These are phyloP conservation scores for Hemistola chrysoprasaria DNA, from an alignment of 2,888 invertebrate genomes.

Conservation along the genomic window DNA sequence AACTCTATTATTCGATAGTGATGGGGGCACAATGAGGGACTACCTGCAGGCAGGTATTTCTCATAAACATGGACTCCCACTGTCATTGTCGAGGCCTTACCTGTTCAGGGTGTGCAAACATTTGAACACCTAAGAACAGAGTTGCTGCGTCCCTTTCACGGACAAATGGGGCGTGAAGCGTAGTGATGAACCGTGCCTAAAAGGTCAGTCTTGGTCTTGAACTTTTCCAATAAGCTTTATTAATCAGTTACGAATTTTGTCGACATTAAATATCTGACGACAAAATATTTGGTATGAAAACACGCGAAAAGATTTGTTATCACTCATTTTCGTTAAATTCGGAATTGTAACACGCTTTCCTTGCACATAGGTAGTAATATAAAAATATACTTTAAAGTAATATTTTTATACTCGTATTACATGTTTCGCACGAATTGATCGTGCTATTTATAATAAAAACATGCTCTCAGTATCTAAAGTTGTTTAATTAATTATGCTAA, in stretches of 20 bases:
- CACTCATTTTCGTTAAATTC: too few relatives aligned
- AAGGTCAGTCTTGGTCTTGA: constrained; percentile 20
- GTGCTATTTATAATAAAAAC: constrained; percentile 24
- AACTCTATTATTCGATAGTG: constrained; percentile 75
- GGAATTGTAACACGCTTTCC: too few relatives aligned
- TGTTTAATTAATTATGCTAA: constrained; percentile 28
- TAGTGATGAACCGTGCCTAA: constrained; percentile 25
- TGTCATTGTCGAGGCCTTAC: constrained; percentile 73
- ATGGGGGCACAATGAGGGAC: constrained; percentile 61
- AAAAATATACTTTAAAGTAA: too few relatives aligned
- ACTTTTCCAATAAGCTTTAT: constrained; percentile 3
- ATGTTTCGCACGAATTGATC: constrained; percentile 27
- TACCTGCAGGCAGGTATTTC: constrained; percentile 75
- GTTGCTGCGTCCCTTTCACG: constrained; percentile 38
- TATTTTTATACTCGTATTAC: constrained; percentile 18
- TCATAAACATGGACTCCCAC: constrained; percentile 69
- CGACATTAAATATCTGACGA: too few relatives aligned
- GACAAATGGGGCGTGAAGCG: constrained; percentile 29
- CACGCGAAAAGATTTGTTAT: too few relatives aligned
- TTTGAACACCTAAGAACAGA: constrained; percentile 39
- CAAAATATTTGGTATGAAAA: too few relatives aligned
- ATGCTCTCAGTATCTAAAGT: constrained; percentile 23
- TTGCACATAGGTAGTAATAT: too few relatives aligned
- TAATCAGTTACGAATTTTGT: constrained; percentile 6
- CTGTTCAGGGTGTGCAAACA: constrained; percentile 75